phyloP scores from a whole-genome alignment of 2,888 invertebrate genomes.

The Heliconius aoede region DNA sequence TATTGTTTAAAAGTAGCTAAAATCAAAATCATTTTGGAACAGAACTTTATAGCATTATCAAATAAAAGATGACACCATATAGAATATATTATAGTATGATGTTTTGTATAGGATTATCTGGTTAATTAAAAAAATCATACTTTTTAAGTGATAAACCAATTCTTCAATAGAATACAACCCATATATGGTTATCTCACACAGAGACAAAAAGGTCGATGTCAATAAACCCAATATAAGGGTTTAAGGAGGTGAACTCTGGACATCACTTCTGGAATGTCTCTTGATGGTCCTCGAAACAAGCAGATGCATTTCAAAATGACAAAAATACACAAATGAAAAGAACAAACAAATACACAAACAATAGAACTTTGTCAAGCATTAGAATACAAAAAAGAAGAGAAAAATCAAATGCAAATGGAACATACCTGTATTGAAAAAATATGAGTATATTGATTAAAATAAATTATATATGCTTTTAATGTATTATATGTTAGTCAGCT shows the following conservation, averaged over 20 bases:
- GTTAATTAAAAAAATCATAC: not conserved
- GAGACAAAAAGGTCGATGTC: not conserved
- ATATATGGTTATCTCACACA: not conserved
- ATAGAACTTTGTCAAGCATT: too few relatives aligned
- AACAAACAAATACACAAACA: too few relatives aligned
- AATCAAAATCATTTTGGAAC: not conserved
- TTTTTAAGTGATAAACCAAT: not conserved
- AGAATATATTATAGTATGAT: not conserved
- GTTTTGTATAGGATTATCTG: constrained; percentile 10
- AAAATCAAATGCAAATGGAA: too few relatives aligned
- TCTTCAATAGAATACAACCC: not conserved
- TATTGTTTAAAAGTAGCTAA: not conserved
- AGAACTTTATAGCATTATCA: not conserved
- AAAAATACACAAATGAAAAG: too few relatives aligned
- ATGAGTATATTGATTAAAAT: too few relatives aligned
- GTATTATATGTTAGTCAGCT: too few relatives aligned
- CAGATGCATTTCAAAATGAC: too few relatives aligned
- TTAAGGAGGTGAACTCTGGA: not conserved
- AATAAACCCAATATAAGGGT: not conserved
- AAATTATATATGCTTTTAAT: too few relatives aligned
- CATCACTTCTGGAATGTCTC: not conserved
- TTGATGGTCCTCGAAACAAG: not conserved
- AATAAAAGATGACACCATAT: constrained; percentile 3
- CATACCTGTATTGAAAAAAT: too few relatives aligned
- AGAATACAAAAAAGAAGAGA: too few relatives aligned